Percentiles rank a stretch among this genome's conserved stretches.
Conservation (phyloP, 1,140 invertebrate species). For the Carposina sasakii region DNA sequence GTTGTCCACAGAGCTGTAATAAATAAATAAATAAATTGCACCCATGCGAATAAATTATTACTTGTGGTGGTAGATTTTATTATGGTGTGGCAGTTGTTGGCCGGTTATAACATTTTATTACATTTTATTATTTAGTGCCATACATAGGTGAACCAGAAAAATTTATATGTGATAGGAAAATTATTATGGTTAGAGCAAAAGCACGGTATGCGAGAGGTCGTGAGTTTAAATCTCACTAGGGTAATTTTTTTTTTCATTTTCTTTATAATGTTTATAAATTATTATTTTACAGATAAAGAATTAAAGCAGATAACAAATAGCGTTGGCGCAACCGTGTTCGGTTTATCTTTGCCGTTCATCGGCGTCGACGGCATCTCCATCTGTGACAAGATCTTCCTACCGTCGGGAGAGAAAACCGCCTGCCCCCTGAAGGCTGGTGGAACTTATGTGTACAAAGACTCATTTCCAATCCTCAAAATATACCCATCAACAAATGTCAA, state of each 20-base stretch:
- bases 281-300: conserved; percentile 42
- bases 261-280: neutral
- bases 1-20: too few relatives aligned
- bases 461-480: conserved; percentile 76
- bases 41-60: too few relatives aligned
- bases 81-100: too few relatives aligned
- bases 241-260: neutral
- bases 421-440: conserved; percentile 79
- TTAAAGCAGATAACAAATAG: conserved; percentile 35
- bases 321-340: conserved; percentile 75
- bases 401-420: conserved; percentile 70
- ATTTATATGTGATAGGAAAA: too few relatives aligned
- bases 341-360: conserved; percentile 79
- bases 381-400: conserved; percentile 75
- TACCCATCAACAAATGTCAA: conserved; percentile 79
- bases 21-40: too few relatives aligned
- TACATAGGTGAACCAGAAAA: too few relatives aligned
- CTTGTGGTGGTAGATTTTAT: too few relatives aligned
- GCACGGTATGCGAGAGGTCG: too few relatives aligned
- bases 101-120: too few relatives aligned
- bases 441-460: conserved; percentile 80
- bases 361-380: conserved; percentile 82
- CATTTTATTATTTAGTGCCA: too few relatives aligned
- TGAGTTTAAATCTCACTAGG: too few relatives aligned
- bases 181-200: too few relatives aligned